Evolutionary conservation across 2,888 invertebrate genomes (phyloP), one percentile per base, ranked within the genome.

Genomic region (Ephialtes manifestator): DNA sequence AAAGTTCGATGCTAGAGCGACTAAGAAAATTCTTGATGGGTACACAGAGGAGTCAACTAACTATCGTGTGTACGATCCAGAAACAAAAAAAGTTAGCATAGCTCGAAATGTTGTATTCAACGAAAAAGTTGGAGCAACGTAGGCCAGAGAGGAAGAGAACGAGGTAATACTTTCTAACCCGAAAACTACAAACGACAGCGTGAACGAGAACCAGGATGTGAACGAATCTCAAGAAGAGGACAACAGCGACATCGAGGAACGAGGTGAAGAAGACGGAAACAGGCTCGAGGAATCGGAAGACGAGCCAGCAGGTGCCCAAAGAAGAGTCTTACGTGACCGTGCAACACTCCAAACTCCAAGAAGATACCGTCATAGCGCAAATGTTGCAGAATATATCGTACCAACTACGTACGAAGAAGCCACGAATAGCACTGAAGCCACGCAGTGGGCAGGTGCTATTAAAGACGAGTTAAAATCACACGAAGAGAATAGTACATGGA

Each of bases 1-100:
- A 15, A 89, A 89, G 35, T 70, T 88, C 1, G 90, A 90, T 63
- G 31, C 76, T 0, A 88, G 87, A 58, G 85, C 88, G 1, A 77
- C 81, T 51, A 89, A 89, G 46, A 75, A 87, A 24, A 68, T 88
- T 1, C 77, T 90, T 35, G 80, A 86, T 7, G 81, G 83, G 1
- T 83, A 84, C 31, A 48, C 82, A 18, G 63, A 48, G 10, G 55
- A 87, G 0, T 84, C 85, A 1, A n/a, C 58, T 10, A 84, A 85
- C 13, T 86, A 86, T 20, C 68, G 84, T 2, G 10, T 86, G 0
- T 79, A 63, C 15, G 76, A 86, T 58, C 48, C 55, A 2, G 11
- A 35, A 2, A 48, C 46, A 11, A 80, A 35, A 60, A 81, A 53
- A 3, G 53, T 84, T 0, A 35, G 51, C 5, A 18, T 15, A 8